Percentiles rank a stretch among this genome's conserved stretches.
These are phyloP conservation scores for Actinemys pallida DNA, from an alignment of 2,113 vertebrate species.

Conservation along the genomic window DNA sequence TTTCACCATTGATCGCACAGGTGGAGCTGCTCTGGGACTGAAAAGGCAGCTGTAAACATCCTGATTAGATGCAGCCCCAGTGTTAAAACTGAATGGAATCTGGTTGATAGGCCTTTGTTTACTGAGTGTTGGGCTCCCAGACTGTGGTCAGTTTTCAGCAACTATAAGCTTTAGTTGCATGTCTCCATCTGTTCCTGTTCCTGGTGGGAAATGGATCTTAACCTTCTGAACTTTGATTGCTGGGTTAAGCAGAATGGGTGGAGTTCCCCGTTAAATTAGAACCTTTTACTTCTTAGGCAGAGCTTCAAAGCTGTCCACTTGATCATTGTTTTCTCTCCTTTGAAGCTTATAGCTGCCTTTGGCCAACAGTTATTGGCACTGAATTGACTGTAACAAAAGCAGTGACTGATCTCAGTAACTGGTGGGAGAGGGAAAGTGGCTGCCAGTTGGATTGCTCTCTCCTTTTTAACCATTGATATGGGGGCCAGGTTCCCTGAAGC, in stretches of 20 bases:
- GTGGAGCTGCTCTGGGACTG: fast-evolving
- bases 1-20: not conserved
- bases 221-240: constrained; percentile 3
- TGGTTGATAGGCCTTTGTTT: not conserved
- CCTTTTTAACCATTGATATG: not conserved
- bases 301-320: not conserved
- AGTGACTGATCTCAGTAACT: not conserved
- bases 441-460: not conserved
- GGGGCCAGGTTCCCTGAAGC: not conserved
- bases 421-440: not conserved
- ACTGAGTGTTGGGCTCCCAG: not conserved
- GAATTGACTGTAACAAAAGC: not conserved
- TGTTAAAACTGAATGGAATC: not conserved
- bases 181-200: constrained; percentile 29
- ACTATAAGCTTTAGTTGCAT: constrained; percentile 13
- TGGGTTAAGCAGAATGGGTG: constrained; percentile 24
- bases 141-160: constrained; percentile 26
- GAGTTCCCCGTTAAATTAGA: constrained; percentile 15
- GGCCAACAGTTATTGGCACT: not conserved
- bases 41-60: not conserved
- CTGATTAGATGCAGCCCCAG: not conserved
- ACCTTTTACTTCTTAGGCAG: not conserved
- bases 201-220: constrained; percentile 12
- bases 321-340: not conserved
- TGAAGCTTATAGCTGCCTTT: not conserved